Conservation (phyloP, 2,113 vertebrate species). For the Empidonax traillii region DNA sequence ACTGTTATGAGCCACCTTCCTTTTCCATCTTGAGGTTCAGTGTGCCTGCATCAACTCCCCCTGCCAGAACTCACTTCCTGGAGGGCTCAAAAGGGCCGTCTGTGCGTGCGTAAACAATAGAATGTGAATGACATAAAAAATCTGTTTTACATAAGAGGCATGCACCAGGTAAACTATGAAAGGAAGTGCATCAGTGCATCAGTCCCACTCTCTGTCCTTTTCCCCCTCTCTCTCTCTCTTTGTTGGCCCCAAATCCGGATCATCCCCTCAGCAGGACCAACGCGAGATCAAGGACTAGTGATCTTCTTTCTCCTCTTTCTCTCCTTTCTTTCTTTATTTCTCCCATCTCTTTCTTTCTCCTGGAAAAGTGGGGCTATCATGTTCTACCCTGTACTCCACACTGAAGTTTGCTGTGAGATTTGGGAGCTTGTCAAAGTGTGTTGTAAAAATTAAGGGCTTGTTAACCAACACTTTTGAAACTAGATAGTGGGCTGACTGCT, state of each 20-base stretch:
- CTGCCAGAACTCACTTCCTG: neutral
- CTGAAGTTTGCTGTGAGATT: neutral
- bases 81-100: neutral
- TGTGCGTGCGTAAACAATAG: neutral
- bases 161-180: neutral
- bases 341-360: neutral
- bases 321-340: neutral
- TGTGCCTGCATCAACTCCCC: neutral
- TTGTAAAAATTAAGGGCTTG: neutral
- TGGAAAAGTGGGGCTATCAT: neutral
- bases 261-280: no score
- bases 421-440: neutral
- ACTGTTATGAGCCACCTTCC: accelerated
- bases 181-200: accelerated
- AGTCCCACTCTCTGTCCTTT: neutral
- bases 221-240: neutral
- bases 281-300: no score
- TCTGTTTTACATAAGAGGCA: accelerated
- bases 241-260: neutral
- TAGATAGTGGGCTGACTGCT: neutral
- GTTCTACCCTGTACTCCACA: neutral
- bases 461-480: neutral
- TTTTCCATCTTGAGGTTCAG: neutral
- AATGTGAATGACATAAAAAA: accelerated
- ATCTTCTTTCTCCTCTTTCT: neutral